Percentiles rank a stretch among this genome's conserved stretches.
phyloP scores from a whole-genome alignment of 1,140 invertebrate genomes.

The Bombus affinis region DNA sequence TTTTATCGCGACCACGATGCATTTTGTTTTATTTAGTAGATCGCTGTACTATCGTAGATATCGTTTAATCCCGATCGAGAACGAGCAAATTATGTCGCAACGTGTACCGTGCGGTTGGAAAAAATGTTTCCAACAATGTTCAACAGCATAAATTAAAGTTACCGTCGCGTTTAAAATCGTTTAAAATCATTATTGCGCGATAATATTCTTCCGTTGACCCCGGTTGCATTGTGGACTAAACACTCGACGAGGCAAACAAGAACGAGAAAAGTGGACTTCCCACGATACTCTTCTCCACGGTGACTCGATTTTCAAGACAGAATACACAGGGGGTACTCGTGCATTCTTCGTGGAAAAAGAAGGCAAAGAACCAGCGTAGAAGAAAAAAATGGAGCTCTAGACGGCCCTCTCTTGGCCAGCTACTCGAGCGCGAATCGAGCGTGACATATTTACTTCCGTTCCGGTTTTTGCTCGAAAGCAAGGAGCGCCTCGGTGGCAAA shows the following conservation, averaged over 20 bases:
- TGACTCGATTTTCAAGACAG: neutral
- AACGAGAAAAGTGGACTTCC: neutral
- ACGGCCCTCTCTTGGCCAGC: constrained; percentile 16
- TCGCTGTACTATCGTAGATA: constrained; percentile 25
- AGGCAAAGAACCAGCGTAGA: neutral
- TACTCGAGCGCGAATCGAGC: constrained; percentile 43
- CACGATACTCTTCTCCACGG: neutral
- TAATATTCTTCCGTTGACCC: neutral
- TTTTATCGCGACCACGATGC: constrained; percentile 21
- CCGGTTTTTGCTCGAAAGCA: constrained; percentile 35
- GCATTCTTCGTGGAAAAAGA: neutral
- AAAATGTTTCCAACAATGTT: neutral
- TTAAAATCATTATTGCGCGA: neutral
- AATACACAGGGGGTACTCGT: neutral
- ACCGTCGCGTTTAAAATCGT: neutral
- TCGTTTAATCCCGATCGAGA: neutral
- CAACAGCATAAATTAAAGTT: no score
- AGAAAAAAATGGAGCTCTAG: neutral
- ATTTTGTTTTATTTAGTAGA: constrained; percentile 11
- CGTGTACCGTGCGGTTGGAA: neutral
- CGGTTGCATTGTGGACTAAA: neutral
- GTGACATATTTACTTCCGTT: constrained; percentile 51
- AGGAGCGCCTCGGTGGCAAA: constrained; percentile 29
- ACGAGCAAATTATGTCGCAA: neutral
- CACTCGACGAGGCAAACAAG: neutral